phyloP scores from a whole-genome alignment of 1,140 invertebrate genomes.

The Pseudomyrmex pallidus region DNA sequence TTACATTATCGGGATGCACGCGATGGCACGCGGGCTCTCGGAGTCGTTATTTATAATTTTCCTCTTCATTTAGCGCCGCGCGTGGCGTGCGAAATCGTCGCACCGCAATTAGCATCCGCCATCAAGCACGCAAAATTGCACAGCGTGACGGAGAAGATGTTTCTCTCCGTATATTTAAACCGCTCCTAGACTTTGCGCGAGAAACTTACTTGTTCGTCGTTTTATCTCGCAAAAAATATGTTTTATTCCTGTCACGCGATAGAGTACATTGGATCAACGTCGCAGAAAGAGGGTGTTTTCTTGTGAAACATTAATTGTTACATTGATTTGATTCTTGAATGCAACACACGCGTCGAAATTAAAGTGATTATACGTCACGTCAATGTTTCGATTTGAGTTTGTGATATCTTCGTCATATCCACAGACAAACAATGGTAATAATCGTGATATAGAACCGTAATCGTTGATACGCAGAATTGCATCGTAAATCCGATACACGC shows the following conservation, averaged over 20 bases:
- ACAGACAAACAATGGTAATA: no score
- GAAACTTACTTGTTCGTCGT: background rate
- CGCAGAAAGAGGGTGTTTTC: no score
- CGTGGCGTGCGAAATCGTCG: slow-evolving; percentile 47
- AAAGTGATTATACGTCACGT: no score
- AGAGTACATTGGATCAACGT: background rate
- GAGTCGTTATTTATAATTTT: slow-evolving; percentile 73
- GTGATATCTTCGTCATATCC: no score
- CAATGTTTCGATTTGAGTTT: no score
- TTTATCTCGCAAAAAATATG: slow-evolving; percentile 5
- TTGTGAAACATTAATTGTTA: background rate
- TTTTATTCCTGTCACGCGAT: background rate
- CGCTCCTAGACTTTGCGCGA: background rate
- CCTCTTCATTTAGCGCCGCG: slow-evolving; percentile 59
- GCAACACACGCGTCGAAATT: no score
- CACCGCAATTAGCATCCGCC: slow-evolving; percentile 54
- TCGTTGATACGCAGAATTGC: no score
- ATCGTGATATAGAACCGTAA: no score
- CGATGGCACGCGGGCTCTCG: slow-evolving; percentile 28
- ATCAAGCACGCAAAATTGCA: slow-evolving; percentile 18
- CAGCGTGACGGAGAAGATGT: background rate
- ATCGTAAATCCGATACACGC: no score
- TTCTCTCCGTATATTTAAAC: background rate
- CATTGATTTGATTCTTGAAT: background rate
- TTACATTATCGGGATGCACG: slow-evolving; percentile 69